Conservation (phyloP, 64 coral and sea anemone species). For the Montipora foliosa region DNA sequence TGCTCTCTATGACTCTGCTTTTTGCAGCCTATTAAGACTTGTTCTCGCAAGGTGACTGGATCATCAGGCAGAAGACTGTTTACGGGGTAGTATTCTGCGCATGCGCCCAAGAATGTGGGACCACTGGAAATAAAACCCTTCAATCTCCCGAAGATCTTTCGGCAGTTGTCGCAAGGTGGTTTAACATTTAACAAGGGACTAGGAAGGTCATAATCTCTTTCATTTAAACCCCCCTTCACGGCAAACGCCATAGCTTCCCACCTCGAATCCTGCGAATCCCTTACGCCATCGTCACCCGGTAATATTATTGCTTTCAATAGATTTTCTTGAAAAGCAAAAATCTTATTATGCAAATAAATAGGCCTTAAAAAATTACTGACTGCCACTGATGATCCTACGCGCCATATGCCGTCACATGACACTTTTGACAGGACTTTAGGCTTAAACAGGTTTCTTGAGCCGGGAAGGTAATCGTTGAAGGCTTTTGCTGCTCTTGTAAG, state of each 20-base stretch:
- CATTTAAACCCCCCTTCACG: not conserved
- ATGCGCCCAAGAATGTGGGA: not conserved
- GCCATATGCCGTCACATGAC: not conserved
- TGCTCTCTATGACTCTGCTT: not conserved
- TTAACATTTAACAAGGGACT: too few relatives aligned
- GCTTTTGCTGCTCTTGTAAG: not conserved
- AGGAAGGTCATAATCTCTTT: too few relatives aligned
- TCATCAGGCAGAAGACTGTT: not conserved
- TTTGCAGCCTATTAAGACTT: not conserved
- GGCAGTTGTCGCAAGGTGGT: not conserved
- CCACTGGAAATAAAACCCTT: not conserved
- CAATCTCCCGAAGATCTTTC: not conserved
- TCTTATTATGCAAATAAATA: not conserved
- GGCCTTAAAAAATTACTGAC: conserved; percentile 10
- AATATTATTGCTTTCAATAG: not conserved
- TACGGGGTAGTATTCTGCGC: not conserved
- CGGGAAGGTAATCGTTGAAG: not conserved
- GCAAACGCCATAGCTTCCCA: not conserved
- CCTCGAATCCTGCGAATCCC: fast-evolving
- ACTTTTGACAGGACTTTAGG: not conserved
- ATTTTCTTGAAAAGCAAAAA: not conserved
- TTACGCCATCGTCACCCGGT: too few relatives aligned
- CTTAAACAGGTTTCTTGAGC: not conserved
- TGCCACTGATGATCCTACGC: conserved; percentile 17
- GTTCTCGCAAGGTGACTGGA: not conserved